Evolutionary conservation across 2,113 vertebrate genomes (phyloP), one percentile per base, ranked within the genome.

Genomic region (Rhinichthys klamathensis): DNA sequence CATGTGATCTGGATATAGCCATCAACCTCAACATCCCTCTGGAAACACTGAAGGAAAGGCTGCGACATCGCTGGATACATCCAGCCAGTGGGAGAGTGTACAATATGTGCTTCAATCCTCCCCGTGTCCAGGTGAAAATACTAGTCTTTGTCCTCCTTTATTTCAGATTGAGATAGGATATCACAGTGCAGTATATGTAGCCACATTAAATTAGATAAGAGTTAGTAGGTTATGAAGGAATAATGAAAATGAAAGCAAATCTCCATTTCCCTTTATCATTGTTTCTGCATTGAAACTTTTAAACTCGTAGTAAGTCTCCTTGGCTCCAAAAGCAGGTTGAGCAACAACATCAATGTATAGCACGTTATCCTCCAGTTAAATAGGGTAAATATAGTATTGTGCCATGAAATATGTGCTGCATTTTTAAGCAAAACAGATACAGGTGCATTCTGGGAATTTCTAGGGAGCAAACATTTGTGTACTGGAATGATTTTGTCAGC

Each of bases 71-170:
- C 80, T 99, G 97, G 98, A 91, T 98, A 85, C 98, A 99, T 84
- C 96, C 92, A 0, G 81, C 89, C 83, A 99, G 98, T 0, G 97
- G 98, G 1, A 94, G 98, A 83, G 97, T 99, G 25, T 99, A 99
- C 92, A 99, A 99, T 92, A 94, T 97, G 96, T 95, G 96, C 90
- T 99, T 98, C 94, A 98, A 99, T 89, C 97, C 97, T 0, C 97
- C 97, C 11, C 94, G 89, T 0, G 91, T 94, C 1, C 94, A 93
- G 84, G 98, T 99, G 25, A 76, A 54, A 9, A 76, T 49, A 16
- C 16, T 51, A 51, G 18, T 41, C 35, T 41, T 70, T 56, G 13
- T 51, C 49, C 15, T n/a, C 4, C 15, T 51, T 13, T 51, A 16
- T 51, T 51, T 51, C 49, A 15, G 15, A 16, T 5, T 51, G 49